phyloP scores from a whole-genome alignment of 2,113 vertebrate genomes.

The Odocoileus virginianus region DNA sequence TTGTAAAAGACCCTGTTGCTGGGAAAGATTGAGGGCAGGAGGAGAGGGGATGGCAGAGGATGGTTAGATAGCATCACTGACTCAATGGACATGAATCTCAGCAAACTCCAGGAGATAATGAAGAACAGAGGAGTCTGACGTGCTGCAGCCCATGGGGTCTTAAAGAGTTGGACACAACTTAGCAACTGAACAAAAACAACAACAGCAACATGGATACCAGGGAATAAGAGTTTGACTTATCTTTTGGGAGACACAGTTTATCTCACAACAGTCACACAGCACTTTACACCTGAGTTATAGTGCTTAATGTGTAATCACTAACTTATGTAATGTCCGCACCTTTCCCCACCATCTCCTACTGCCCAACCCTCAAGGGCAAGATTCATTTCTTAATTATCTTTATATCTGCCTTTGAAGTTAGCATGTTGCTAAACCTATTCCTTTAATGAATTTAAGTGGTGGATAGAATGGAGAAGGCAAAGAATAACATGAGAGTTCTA shows the following conservation, averaged over 20 bases:
- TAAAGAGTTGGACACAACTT: not conserved
- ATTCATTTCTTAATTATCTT: not conserved
- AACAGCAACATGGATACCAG: not conserved
- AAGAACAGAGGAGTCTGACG: not conserved
- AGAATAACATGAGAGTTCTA: not conserved
- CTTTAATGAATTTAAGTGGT: not conserved
- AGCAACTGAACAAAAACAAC: not conserved
- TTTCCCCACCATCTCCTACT: not conserved
- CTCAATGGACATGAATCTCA: not conserved
- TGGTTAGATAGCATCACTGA: not conserved
- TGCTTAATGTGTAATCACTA: not conserved
- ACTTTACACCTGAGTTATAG: not conserved
- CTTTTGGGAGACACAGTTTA: not conserved
- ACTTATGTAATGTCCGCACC: not conserved
- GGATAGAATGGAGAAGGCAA: not conserved
- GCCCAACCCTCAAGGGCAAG: not conserved
- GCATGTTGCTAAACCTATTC: not conserved
- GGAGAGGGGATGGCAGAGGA: not conserved
- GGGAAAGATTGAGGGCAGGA: not conserved
- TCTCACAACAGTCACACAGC: not conserved
- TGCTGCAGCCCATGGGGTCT: not conserved
- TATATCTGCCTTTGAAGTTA: not conserved
- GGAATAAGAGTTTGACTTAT: not conserved
- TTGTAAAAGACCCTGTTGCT: not conserved
- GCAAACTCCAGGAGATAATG: not conserved